Conservation (phyloP, 2,113 vertebrate species). For the Pelmatolapia mariae region DNA sequence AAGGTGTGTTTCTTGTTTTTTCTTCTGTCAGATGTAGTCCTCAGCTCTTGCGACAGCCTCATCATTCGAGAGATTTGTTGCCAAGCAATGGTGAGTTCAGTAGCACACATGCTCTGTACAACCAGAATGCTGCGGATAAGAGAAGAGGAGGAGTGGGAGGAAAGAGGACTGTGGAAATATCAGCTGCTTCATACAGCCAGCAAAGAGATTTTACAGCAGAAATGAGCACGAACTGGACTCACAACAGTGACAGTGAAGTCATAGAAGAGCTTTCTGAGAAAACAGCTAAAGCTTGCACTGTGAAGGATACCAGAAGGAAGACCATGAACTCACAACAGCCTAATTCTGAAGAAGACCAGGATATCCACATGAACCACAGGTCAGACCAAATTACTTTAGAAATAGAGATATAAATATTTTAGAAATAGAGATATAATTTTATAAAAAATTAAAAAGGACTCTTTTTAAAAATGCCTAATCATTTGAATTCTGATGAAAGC, state of each 20-base stretch:
- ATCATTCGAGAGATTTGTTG: slow-evolving; percentile 56
- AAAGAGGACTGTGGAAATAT: slow-evolving; percentile 17
- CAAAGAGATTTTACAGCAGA: not conserved
- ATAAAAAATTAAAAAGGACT: not conserved
- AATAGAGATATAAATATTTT: not conserved
- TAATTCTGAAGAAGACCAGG: not conserved
- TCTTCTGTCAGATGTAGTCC: slow-evolving; percentile 4
- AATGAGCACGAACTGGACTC: slow-evolving; percentile 23
- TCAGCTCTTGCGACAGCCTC: slow-evolving; percentile 10
- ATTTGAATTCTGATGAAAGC: not conserved
- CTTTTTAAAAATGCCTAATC: not conserved
- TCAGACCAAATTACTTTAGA: slow-evolving; percentile 12
- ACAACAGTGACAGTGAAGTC: slow-evolving; percentile 18
- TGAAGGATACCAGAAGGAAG: slow-evolving; percentile 38
- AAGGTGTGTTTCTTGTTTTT: not conserved
- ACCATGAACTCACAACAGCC: not conserved
- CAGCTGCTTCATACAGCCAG: slow-evolving; percentile 14
- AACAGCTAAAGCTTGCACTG: slow-evolving; percentile 46
- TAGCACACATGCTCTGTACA: slow-evolving; percentile 30
- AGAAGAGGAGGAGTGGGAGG: slow-evolving; percentile 49
- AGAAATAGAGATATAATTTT: not conserved
- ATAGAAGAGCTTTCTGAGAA: slow-evolving; percentile 59
- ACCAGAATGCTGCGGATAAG: slow-evolving; percentile 35
- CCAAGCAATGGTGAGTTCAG: slow-evolving; percentile 63
- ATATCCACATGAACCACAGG: slow-evolving; percentile 46